Conservation (phyloP, 2,113 vertebrate species). For the Marmota flaviventris region DNA sequence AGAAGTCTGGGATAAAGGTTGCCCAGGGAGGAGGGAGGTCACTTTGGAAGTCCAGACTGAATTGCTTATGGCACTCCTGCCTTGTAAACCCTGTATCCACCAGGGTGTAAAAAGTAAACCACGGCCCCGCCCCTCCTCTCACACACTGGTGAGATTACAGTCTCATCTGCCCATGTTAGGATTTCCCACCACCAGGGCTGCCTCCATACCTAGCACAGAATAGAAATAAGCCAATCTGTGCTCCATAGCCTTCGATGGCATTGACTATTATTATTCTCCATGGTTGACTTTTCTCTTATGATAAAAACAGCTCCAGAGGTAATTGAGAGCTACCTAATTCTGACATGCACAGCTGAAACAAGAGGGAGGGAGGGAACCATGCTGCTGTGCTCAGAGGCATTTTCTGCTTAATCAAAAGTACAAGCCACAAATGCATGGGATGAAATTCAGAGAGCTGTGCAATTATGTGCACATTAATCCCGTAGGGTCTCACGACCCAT, state of each 20-base stretch:
- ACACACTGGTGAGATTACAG: too few species aligned
- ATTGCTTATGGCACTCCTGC: neutral
- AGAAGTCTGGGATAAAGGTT: neutral
- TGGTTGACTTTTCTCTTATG: neutral
- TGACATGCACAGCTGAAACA: neutral
- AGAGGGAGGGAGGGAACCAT: neutral
- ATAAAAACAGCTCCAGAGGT: neutral
- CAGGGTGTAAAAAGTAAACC: neutral
- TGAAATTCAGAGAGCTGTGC: neutral
- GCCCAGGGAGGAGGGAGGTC: neutral
- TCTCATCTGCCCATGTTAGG: neutral
- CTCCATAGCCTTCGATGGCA: neutral
- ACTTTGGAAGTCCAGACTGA: neutral
- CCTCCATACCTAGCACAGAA: neutral
- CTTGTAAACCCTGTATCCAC: neutral
- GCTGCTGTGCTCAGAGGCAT: neutral
- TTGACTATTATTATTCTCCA: neutral
- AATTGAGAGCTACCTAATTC: neutral
- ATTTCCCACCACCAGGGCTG: neutral
- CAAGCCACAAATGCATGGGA: neutral
- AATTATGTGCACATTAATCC: too few species aligned
- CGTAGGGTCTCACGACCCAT: too few species aligned
- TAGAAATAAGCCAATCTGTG: neutral
- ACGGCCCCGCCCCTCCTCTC: fast-evolving
- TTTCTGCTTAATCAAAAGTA: too few species aligned